Evolutionary conservation across 2,888 invertebrate species (phyloP).

Genomic region (Cataglyphis altisquamis): DNA sequence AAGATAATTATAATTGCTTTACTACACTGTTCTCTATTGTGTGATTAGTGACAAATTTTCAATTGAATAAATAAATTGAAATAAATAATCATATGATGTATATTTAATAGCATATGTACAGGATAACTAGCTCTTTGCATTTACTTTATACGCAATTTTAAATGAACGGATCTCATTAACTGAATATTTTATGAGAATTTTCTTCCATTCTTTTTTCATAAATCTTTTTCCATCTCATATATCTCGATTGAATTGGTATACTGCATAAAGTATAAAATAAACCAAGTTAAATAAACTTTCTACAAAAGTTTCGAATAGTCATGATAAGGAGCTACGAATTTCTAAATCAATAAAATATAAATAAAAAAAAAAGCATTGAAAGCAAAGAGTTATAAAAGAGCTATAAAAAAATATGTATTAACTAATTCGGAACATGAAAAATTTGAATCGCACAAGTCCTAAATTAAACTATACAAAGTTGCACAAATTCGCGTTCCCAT

Average conservation of each 20-base stretch:
- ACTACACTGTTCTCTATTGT: background rate
- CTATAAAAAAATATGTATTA: slow-evolving; percentile 23
- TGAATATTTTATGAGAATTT: background rate
- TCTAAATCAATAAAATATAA: background rate
- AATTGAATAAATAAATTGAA: background rate
- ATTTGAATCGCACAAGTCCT: slow-evolving; percentile 21
- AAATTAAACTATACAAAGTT: slow-evolving; percentile 46
- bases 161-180: background rate
- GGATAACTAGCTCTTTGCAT: background rate
- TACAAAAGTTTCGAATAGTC: background rate
- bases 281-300: slow-evolving; percentile 12
- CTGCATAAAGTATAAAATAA: background rate
- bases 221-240: background rate
- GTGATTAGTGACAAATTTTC: background rate
- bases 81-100: background rate
- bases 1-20: slow-evolving; percentile 25
- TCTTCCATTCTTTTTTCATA: background rate
- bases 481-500: slow-evolving; percentile 4
- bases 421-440: slow-evolving; percentile 24
- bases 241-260: background rate
- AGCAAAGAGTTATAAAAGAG: background rate
- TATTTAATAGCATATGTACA: no score
- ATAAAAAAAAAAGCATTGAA: background rate
- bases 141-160: background rate
- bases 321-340: background rate